Base-by-base conservation (phyloP, 2,113 vertebrate species). In the Sturnira hondurensis region DNA sequence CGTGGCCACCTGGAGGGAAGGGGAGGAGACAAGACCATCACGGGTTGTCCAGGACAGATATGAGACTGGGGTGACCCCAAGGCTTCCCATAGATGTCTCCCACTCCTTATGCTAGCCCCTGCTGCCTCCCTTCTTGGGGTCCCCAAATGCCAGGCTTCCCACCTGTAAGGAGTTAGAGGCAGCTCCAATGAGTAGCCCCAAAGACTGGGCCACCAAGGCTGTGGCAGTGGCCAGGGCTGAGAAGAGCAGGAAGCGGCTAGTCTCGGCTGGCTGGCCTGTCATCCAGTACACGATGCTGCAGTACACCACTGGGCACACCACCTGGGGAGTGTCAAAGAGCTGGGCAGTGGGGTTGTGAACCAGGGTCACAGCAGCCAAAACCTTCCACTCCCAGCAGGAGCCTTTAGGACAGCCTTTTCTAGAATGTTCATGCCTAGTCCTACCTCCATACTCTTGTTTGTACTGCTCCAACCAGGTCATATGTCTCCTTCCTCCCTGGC, bases 221-320 rank as follows among this genome's bases (percentile, higher is more conserved):
- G 99, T 99, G 97, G 99, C 99, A 0, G 99, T 99, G 95, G 99
- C 99, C 97, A 99, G 98, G 9, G 99, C 99, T 61, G 99, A 99
- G 97, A 99, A 99, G 95, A 99, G 99, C 77, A 99, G 98, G 98
- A 99, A 99, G 68, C 99, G 99, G 0, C 97, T 97, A 3, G 98
- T 99, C 96, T 99, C 99, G 0, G 99, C 99, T 0, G 99, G 99
- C 97, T 99, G 99, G n/a, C 99, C 98, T 0, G 99, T 99, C 99
- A 99, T 99, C 99, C 99, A 99, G 98, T 99, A 99, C 67, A 99
- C 99, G 20, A 99, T 99, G 97, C 99, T 99, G 98, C 99, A 99
- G 98, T 99, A 99, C 4, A 99, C 99, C 15, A 99, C 99, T 0
- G 99, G 99, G 98, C 99, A 99, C 92, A 99, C 97, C 76, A 99